Conservation (phyloP, 2,888 invertebrate species). For the Troides helena region DNA sequence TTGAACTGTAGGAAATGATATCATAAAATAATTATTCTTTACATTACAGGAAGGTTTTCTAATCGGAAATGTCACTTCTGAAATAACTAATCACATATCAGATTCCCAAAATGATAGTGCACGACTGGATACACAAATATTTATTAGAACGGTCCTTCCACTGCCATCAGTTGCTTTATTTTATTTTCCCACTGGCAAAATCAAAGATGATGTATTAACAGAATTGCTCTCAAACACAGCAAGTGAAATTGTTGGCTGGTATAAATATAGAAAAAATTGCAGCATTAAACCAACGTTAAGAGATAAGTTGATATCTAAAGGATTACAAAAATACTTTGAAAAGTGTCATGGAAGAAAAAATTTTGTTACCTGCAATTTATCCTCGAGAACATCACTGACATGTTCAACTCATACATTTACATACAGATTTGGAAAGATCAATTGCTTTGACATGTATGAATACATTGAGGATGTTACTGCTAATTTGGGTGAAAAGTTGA, state of each 20-base stretch:
- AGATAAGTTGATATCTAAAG: conserved; percentile 83
- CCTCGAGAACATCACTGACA: conserved; percentile 71
- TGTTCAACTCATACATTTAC: conserved; percentile 82
- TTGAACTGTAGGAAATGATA: too few species aligned
- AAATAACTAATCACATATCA: conserved; percentile 84
- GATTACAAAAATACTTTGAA: conserved; percentile 80
- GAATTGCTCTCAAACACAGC: conserved; percentile 75
- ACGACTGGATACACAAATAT: conserved; percentile 81
- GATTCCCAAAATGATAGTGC: conserved; percentile 84
- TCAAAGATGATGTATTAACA: conserved; percentile 77
- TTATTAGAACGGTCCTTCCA: conserved; percentile 81
- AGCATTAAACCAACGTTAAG: conserved; percentile 80
- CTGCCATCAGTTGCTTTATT: conserved; percentile 80
- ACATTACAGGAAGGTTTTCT: conserved; percentile 82
- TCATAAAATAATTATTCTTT: not conserved
- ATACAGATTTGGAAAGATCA: conserved; percentile 82
- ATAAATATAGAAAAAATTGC: conserved; percentile 80
- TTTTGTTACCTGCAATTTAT: conserved; percentile 83
- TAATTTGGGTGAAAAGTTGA: conserved; percentile 76
- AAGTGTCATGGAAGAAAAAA: conserved; percentile 76
- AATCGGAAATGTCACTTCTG: conserved; percentile 82
- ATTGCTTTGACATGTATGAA: conserved; percentile 77
- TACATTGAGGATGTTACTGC: conserved; percentile 76
- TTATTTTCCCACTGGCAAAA: conserved; percentile 79
- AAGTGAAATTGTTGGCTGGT: conserved; percentile 84